A percentile compares a stretch with the other conserved stretches of the same genome.
These are phyloP conservation scores for Novumbra hubbsi DNA, from an alignment of 2,797 vertebrate species.

Conservation along the genomic window DNA sequence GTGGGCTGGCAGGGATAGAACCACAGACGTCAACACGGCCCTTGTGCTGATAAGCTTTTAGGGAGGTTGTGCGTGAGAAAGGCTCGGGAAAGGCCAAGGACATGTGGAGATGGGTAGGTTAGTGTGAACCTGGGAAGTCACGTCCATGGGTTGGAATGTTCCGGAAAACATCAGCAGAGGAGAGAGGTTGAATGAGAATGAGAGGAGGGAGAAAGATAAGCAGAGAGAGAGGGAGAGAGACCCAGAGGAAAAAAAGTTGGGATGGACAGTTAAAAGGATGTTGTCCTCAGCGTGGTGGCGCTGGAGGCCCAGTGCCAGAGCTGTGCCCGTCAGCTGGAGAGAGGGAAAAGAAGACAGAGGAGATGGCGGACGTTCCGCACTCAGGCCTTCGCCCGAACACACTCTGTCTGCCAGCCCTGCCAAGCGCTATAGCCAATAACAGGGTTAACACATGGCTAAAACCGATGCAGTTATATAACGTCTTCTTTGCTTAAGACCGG, in stretches of 20 bases:
- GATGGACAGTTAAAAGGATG: not conserved
- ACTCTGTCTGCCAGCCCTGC: not conserved
- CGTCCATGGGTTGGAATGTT: too few species aligned
- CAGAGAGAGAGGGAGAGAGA: not conserved
- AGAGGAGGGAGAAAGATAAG: not conserved
- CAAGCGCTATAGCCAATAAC: not conserved
- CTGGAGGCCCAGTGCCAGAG: not conserved
- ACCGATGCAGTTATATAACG: not conserved
- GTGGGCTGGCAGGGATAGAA: not conserved
- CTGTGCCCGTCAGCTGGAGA: conserved; percentile 1
- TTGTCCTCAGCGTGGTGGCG: not conserved
- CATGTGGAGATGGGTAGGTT: not conserved
- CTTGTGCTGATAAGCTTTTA: not conserved
- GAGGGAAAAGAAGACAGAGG: not conserved
- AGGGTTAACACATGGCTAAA: not conserved
- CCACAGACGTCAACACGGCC: not conserved
- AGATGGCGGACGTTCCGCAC: not conserved
- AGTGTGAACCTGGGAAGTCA: too few species aligned
- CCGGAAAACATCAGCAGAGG: not conserved
- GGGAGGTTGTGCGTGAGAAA: not conserved
- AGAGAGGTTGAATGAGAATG: not conserved
- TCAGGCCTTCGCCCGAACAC: not conserved
- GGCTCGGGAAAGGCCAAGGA: not conserved
- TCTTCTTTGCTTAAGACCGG: not conserved
- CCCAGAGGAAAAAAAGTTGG: not conserved